phyloP scores from a whole-genome alignment of 2,888 invertebrate genomes.

The Limnephilus auricula region DNA sequence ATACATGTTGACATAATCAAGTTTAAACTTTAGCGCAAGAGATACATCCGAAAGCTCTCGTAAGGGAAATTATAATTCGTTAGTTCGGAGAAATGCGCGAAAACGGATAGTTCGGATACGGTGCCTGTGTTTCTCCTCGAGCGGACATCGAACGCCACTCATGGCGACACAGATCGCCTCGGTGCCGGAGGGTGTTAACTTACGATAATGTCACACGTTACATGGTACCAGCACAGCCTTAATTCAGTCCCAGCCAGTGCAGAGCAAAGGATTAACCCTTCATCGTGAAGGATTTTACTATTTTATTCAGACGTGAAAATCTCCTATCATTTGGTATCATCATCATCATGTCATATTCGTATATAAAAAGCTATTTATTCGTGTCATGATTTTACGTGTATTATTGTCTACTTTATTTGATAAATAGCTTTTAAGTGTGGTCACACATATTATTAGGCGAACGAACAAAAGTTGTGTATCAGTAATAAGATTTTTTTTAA shows the following conservation, averaged over 20 bases:
- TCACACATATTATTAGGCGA: no score
- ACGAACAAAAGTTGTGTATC: no score
- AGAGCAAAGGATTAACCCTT: constrained; percentile 22
- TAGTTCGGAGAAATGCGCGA: constrained; percentile 3
- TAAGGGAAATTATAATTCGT: not conserved
- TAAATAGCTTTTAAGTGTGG: no score
- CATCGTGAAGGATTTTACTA: not conserved
- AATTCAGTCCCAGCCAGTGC: constrained; percentile 22
- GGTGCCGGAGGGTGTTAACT: constrained; percentile 48
- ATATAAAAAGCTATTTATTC: no score
- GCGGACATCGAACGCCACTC: constrained; percentile 48
- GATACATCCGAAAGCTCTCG: not conserved
- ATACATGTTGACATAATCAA: not conserved
- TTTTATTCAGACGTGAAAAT: not conserved
- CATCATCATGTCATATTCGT: no score
- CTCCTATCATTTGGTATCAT: not conserved
- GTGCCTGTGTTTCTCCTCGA: not conserved
- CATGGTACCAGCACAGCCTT: constrained; percentile 39
- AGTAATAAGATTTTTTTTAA: no score
- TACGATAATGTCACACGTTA: constrained; percentile 55
- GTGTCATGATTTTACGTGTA: no score
- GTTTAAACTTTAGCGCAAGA: not conserved
- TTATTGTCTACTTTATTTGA: no score
- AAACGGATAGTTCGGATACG: constrained; percentile 11
- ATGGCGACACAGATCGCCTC: constrained; percentile 35